These are phyloP conservation scores for Mallotus villosus DNA, from an alignment of 2,797 vertebrate genomes.

Conservation along the genomic window DNA sequence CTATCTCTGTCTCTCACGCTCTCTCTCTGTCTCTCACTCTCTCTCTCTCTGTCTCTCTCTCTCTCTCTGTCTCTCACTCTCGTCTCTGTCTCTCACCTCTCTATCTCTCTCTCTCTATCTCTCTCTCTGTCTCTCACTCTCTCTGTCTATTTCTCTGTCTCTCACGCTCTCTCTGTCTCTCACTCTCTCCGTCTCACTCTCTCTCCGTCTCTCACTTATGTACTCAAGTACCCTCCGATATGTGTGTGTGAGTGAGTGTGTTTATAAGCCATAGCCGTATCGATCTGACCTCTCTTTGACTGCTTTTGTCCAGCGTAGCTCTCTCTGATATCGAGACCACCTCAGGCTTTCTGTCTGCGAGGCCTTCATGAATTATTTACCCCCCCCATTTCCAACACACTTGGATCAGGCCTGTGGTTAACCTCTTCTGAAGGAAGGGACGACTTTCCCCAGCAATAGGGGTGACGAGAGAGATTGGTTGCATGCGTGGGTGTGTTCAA, in stretches of 20 bases:
- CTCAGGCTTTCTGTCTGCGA: slow-evolving; percentile 41
- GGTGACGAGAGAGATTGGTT: neutral
- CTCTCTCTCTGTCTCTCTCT: no score
- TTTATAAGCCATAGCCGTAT: slow-evolving; percentile 12
- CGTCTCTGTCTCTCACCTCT: slow-evolving; percentile 5
- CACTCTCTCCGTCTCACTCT: slow-evolving; percentile 10
- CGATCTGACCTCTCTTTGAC: slow-evolving; percentile 29
- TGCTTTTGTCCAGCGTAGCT: slow-evolving; percentile 12
- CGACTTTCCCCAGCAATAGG: slow-evolving; percentile 6
- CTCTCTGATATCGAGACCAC: slow-evolving; percentile 42
- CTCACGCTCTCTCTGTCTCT: slow-evolving; percentile 36
- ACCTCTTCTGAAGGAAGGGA: slow-evolving; percentile 41
- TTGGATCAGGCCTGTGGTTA: slow-evolving; percentile 52
- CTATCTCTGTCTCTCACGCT: no score
- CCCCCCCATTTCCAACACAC: slow-evolving; percentile 45
- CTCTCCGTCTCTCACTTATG: neutral
- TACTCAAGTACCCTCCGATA: no score
- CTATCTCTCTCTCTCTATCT: slow-evolving; percentile 17
- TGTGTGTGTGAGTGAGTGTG: slow-evolving; percentile 3
- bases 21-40: no score
- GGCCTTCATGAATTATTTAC: slow-evolving; percentile 62
- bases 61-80: neutral
- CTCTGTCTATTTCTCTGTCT: slow-evolving; percentile 10
- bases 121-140: neutral
- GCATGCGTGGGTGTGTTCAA: neutral